Percentiles rank a stretch among this genome's conserved stretches.
phyloP scores from a whole-genome alignment of 2,113 vertebrate species.

The Rhinoderma darwinii region DNA sequence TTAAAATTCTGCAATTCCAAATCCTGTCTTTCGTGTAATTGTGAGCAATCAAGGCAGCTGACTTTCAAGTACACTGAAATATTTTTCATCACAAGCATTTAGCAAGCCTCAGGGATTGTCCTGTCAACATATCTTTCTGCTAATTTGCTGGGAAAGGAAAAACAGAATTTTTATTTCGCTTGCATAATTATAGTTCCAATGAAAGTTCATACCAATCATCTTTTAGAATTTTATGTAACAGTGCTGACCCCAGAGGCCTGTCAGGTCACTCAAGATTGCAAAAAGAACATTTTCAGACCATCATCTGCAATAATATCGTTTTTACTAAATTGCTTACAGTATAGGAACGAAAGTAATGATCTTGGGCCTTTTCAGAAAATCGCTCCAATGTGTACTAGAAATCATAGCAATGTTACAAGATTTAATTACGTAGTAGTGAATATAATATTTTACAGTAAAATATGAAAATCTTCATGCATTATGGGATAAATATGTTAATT shows the following conservation, averaged over 20 bases:
- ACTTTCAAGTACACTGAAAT: constrained; percentile 55
- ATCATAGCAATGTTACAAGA: not conserved
- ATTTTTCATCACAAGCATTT: constrained; percentile 57
- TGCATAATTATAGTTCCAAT: constrained; percentile 54
- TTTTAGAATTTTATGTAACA: constrained; percentile 25
- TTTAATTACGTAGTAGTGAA: not conserved
- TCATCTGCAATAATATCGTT: constrained; percentile 43
- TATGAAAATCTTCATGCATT: not conserved
- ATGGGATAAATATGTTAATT: not conserved
- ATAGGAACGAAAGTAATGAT: constrained; percentile 1
- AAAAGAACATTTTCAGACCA: constrained; percentile 25
- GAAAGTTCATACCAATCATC: constrained; percentile 53
- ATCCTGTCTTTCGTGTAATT: constrained; percentile 43
- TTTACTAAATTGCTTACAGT: constrained; percentile 37
- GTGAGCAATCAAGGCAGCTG: constrained; percentile 52
- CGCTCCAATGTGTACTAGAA: constrained; percentile 22
- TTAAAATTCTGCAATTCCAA: constrained; percentile 40
- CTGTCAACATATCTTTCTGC: constrained; percentile 58
- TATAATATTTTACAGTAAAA: not conserved
- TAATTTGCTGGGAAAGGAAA: constrained; percentile 57
- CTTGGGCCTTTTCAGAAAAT: not conserved
- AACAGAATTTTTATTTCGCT: constrained; percentile 49
- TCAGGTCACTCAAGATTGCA: constrained; percentile 32
- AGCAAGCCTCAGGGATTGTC: constrained; percentile 53
- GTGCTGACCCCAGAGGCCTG: constrained; percentile 45